Evolutionary conservation across 2,113 vertebrate species (phyloP).

Genomic region (Lampris megalopsis): DNA sequence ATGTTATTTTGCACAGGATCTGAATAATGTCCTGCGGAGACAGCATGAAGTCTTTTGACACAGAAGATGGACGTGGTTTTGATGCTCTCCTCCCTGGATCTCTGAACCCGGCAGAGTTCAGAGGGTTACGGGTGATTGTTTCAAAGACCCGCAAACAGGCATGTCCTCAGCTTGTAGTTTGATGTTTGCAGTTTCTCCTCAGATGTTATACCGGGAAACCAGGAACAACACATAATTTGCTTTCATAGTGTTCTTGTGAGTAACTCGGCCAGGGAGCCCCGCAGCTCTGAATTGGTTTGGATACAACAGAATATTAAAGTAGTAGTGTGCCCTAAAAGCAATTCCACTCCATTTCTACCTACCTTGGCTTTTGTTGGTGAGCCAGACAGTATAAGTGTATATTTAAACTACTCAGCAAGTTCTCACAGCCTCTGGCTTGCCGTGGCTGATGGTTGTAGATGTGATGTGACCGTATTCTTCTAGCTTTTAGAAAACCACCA

Average conservation of each 20-base stretch:
- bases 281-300: slow-evolving; percentile 31
- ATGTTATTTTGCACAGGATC: slow-evolving; percentile 49
- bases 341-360: slow-evolving; percentile 53
- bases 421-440: slow-evolving; percentile 48
- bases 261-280: slow-evolving; percentile 30
- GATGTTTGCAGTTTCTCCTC: slow-evolving; percentile 49
- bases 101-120: slow-evolving; percentile 31
- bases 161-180: slow-evolving; percentile 42
- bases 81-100: slow-evolving; percentile 16
- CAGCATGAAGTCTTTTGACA: slow-evolving; percentile 38
- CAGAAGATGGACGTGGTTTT: slow-evolving; percentile 32
- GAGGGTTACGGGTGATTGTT: neutral
- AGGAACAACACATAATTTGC: slow-evolving; percentile 45
- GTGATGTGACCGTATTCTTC: slow-evolving; percentile 34
- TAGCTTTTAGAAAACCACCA: slow-evolving; percentile 26
- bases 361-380: slow-evolving; percentile 52
- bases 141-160: slow-evolving; percentile 37
- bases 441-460: slow-evolving; percentile 26
- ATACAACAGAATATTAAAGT: slow-evolving; percentile 59
- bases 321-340: slow-evolving; percentile 57
- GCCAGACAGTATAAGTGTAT: slow-evolving; percentile 60
- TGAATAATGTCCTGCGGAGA: slow-evolving; percentile 57
- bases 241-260: slow-evolving; percentile 42
- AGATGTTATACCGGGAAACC: slow-evolving; percentile 40
- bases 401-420: slow-evolving; percentile 67